phyloP scores from a whole-genome alignment of 2,797 vertebrate genomes.

The Pelobates cultripes region DNA sequence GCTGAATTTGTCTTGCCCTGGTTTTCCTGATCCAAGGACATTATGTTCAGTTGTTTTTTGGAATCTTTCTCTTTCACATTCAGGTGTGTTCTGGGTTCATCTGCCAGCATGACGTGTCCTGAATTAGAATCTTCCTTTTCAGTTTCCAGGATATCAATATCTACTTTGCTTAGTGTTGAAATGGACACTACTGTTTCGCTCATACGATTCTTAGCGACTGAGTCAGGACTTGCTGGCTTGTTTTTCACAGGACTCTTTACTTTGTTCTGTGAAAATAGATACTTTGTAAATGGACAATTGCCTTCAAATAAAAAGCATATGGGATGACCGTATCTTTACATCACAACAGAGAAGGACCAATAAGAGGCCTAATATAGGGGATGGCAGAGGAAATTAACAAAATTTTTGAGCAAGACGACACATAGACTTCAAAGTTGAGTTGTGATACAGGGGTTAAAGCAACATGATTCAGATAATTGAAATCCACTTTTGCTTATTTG shows the following conservation, averaged over 20 bases:
- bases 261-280: slow-evolving; percentile 70
- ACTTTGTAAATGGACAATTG: too few species aligned
- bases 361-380: too few species aligned
- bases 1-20: slow-evolving; percentile 47
- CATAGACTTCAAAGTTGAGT: too few species aligned
- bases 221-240: slow-evolving; percentile 60
- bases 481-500: too few species aligned
- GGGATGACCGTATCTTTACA: too few species aligned
- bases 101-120: slow-evolving; percentile 57
- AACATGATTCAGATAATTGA: too few species aligned
- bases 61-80: background rate
- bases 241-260: slow-evolving; percentile 65
- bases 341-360: too few species aligned
- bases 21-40: slow-evolving; percentile 53
- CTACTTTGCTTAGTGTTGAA: slow-evolving; percentile 85
- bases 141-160: slow-evolving; percentile 75
- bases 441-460: too few species aligned
- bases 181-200: slow-evolving; percentile 69
- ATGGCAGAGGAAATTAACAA: too few species aligned
- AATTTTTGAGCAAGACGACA: too few species aligned
- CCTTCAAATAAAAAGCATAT: too few species aligned
- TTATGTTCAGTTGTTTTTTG: slow-evolving; percentile 13
- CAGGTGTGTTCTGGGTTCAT: slow-evolving; percentile 57
- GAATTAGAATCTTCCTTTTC: slow-evolving; percentile 60
- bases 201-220: slow-evolving; percentile 56